A percentile compares a stretch with the other conserved stretches of the same genome.
These are phyloP conservation scores for Caenorhabditis becei DNA, from an alignment of 2,888 invertebrate species.

Conservation along the genomic window DNA sequence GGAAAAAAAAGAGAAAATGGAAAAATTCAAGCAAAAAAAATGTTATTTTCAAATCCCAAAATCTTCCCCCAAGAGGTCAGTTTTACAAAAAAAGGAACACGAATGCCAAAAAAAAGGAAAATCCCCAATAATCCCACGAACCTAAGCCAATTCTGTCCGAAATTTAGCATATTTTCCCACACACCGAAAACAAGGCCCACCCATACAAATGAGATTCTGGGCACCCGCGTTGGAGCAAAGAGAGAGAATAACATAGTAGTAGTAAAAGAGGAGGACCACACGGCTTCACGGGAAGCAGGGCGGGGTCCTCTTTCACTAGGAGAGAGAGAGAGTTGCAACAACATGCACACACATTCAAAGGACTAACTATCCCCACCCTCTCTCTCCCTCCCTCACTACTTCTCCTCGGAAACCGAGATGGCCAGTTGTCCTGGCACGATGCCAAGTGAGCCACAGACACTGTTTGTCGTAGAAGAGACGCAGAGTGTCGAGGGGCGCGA, in stretches of 20 bases:
- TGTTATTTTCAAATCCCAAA: too few species aligned
- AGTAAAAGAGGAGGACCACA: not conserved
- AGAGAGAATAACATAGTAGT: conserved; percentile 53
- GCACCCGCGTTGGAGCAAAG: not conserved
- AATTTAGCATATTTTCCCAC: not conserved
- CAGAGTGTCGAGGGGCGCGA: conserved; percentile 7
- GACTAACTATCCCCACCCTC: too few species aligned
- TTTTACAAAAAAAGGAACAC: too few species aligned
- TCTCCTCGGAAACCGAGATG: conserved; percentile 37
- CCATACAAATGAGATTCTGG: conserved; percentile 37
- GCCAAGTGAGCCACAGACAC: conserved; percentile 26
- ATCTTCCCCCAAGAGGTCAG: too few species aligned
- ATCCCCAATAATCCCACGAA: too few species aligned
- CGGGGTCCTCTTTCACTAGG: conserved; percentile 31
- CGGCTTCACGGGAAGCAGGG: conserved; percentile 40
- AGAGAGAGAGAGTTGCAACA: conserved; percentile 32
- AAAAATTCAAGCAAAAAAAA: too few species aligned
- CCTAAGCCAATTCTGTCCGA: too few species aligned
- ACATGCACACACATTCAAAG: conserved; percentile 23
- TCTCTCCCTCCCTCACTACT: too few species aligned
- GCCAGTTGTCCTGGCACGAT: conserved; percentile 45
- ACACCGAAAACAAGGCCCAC: conserved; percentile 7
- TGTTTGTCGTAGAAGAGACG: conserved; percentile 39
- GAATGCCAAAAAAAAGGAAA: too few species aligned
- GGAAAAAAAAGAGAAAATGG: too few species aligned